phyloP scores from a whole-genome alignment of 2,888 invertebrate species.

The Linnaemya vulpina region DNA sequence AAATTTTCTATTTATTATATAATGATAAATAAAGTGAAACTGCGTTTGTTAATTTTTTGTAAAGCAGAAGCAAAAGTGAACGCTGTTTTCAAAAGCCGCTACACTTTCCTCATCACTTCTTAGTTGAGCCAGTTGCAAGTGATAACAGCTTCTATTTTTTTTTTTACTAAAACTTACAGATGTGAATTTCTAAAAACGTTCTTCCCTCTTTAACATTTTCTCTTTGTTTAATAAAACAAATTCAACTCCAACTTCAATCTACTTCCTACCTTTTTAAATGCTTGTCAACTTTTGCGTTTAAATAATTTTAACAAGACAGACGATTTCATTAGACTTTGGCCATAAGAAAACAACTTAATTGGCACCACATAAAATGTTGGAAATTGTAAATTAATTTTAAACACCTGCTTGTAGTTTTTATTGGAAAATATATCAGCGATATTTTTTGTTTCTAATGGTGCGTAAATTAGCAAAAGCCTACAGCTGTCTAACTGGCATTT shows the following conservation, averaged over 20 bases:
- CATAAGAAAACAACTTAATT: slow-evolving; percentile 32
- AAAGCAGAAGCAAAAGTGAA: too few relatives aligned
- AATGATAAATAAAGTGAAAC: too few relatives aligned
- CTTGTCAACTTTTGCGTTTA: neutral
- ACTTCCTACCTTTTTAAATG: slow-evolving; percentile 20
- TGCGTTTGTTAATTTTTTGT: too few relatives aligned
- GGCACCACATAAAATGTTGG: slow-evolving; percentile 20
- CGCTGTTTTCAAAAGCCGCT: too few relatives aligned
- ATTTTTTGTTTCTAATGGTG: slow-evolving; percentile 38
- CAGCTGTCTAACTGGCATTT: slow-evolving; percentile 32
- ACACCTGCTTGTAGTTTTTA: slow-evolving; percentile 45
- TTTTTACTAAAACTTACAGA: too few relatives aligned
- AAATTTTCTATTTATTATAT: too few relatives aligned
- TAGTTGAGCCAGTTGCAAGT: too few relatives aligned
- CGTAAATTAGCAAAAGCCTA: slow-evolving; percentile 60
- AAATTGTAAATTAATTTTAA: slow-evolving; percentile 18
- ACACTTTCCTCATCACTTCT: too few relatives aligned
- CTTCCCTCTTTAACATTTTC: neutral
- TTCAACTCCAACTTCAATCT: neutral
- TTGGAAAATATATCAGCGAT: slow-evolving; percentile 12
- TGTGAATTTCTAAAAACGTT: too few relatives aligned
- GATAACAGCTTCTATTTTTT: too few relatives aligned
- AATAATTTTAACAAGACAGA: neutral
- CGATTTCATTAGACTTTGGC: neutral
- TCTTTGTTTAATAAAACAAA: neutral